Evolutionary conservation across 2,888 invertebrate species (phyloP).

Genomic region (Tribolium freemani): DNA sequence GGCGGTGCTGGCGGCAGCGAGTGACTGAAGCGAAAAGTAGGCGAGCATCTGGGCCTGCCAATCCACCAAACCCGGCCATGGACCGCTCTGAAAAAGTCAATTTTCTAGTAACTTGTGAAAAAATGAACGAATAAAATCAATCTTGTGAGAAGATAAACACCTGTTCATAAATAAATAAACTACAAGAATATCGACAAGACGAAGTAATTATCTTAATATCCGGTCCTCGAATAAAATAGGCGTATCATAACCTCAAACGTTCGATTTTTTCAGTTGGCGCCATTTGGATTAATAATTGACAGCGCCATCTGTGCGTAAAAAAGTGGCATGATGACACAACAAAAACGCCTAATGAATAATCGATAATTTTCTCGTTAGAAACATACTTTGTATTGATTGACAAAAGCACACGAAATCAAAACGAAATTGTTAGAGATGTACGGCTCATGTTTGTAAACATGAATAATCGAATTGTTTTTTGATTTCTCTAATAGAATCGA

Average conservation of each 20-base stretch:
- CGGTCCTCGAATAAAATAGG: background rate
- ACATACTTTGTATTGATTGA: background rate
- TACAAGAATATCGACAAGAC: background rate
- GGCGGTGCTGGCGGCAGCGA: conserved; percentile 71
- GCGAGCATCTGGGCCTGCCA: conserved; percentile 64
- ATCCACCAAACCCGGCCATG: conserved; percentile 64
- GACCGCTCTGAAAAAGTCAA: conserved; percentile 62
- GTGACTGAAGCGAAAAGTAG: conserved; percentile 68
- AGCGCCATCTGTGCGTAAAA: background rate
- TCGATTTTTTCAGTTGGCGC: background rate
- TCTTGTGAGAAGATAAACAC: conserved; percentile 22
- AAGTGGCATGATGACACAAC: background rate
- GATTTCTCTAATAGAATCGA: background rate
- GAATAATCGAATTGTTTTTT: conserved; percentile 1
- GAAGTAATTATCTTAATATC: conserved; percentile 13
- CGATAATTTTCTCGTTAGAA: background rate
- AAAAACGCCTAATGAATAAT: background rate
- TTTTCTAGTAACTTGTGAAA: background rate
- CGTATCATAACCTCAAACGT: background rate
- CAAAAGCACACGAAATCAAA: background rate
- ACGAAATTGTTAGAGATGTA: no score
- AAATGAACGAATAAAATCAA: conserved; percentile 14
- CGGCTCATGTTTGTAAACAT: no score
- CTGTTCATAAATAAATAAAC: conserved; percentile 8
- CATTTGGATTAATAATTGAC: background rate